phyloP scores from a whole-genome alignment of 2,113 vertebrate genomes.

The Nesogale talazaci region DNA sequence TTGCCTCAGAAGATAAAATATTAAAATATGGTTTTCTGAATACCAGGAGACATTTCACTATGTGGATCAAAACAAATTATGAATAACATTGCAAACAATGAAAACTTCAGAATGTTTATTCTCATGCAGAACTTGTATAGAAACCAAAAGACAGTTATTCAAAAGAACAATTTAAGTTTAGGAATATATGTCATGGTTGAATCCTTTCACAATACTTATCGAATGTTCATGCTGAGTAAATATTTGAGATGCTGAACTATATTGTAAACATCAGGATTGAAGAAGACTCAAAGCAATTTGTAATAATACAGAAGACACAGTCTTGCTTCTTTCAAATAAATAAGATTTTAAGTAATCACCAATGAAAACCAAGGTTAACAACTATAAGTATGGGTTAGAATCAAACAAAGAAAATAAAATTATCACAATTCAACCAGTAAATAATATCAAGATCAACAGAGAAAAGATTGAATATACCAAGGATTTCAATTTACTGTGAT shows the following conservation, averaged over 20 bases:
- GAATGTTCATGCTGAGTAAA: not conserved
- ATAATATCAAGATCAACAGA: not conserved
- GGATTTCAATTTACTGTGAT: not conserved
- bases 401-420: not conserved
- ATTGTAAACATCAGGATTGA: not conserved
- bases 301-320: not conserved
- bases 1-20: not conserved
- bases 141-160: not conserved
- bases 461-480: not conserved
- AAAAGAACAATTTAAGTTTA: not conserved
- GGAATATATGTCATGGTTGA: not conserved
- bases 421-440: not conserved
- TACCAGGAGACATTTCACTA: not conserved
- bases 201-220: not conserved
- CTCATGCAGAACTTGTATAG: not conserved
- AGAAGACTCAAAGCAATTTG: not conserved
- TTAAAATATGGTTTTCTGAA: not conserved
- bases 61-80: not conserved
- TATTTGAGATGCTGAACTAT: not conserved
- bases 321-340: not conserved
- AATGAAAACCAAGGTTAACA: not conserved
- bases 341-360: too few species aligned
- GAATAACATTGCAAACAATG: not conserved
- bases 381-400: not conserved
- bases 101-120: not conserved